Percentiles rank a stretch among this genome's conserved stretches.
Conservation (phyloP, 2,797 vertebrate genomes). For the Crenichthys baileyi region DNA sequence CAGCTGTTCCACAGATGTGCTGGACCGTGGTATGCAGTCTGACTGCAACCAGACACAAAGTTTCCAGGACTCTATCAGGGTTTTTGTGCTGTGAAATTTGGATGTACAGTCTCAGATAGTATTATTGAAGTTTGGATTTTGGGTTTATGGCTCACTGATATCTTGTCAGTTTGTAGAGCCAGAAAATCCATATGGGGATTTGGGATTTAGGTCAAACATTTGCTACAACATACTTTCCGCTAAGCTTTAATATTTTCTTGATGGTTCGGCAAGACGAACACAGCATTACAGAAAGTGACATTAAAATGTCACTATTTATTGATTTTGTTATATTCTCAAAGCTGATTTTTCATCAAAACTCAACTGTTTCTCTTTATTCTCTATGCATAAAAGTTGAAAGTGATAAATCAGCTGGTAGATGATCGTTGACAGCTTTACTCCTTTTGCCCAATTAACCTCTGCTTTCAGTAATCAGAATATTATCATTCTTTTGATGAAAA, state of each 20-base stretch:
- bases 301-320: not conserved
- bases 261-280: not conserved
- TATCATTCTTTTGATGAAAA: not conserved
- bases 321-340: not conserved
- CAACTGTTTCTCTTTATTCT: no score
- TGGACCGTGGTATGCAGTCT: constrained; percentile 16
- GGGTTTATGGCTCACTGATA: constrained; percentile 21
- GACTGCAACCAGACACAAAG: constrained; percentile 26
- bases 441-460: not conserved
- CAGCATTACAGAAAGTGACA: not conserved
- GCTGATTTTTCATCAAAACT: not conserved
- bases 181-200: constrained; percentile 38
- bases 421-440: not conserved
- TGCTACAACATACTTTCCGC: constrained; percentile 15
- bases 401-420: not conserved
- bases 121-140: constrained; percentile 45
- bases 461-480: not conserved
- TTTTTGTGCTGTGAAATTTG: constrained; percentile 29
- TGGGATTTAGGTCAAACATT: constrained; percentile 28
- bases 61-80: constrained; percentile 15
- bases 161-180: constrained; percentile 31
- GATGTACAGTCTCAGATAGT: constrained; percentile 29
- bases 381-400: no score
- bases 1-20: constrained; percentile 20
- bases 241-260: constrained; percentile 11